Percentiles rank a stretch among this genome's conserved stretches.
Conservation (phyloP, 2,888 invertebrate genomes). For the Spodoptera exigua region DNA sequence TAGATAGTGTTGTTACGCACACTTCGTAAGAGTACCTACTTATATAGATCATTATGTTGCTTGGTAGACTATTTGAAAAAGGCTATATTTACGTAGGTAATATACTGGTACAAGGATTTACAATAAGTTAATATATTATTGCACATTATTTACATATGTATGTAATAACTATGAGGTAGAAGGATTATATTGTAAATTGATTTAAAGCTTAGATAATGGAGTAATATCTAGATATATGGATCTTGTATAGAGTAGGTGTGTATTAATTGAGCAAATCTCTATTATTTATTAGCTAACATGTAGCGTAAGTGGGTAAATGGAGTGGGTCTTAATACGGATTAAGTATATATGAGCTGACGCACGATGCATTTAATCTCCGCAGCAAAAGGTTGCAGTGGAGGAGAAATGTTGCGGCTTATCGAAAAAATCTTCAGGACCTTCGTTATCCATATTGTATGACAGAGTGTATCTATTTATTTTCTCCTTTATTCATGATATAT, state of each 20-base stretch:
- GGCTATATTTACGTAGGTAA: conserved; percentile 32
- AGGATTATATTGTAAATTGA: neutral
- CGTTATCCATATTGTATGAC: conserved; percentile 17
- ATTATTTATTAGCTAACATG: conserved; percentile 5
- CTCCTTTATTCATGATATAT: neutral
- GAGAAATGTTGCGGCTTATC: conserved; percentile 20
- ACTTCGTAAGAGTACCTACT: conserved; percentile 52
- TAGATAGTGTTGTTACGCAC: conserved; percentile 49
- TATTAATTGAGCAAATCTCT: conserved; percentile 16
- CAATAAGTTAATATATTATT: conserved; percentile 39
- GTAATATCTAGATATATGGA: neutral
- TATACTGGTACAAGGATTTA: conserved; percentile 33
- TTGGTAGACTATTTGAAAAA: conserved; percentile 39
- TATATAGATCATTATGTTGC: conserved; percentile 41
- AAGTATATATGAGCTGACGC: conserved; percentile 22
- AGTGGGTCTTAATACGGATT: neutral
- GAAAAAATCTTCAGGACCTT: conserved; percentile 3
- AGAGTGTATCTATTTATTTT: conserved; percentile 10
- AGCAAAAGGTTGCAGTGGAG: neutral
- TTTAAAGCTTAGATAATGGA: neutral
- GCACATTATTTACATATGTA: conserved; percentile 38
- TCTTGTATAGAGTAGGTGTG: neutral
- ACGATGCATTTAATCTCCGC: conserved; percentile 27
- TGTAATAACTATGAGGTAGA: conserved; percentile 42
- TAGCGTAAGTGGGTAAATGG: neutral